These are phyloP conservation scores for Elmis aenea DNA, from an alignment of 2,888 invertebrate genomes.

Conservation along the genomic window DNA sequence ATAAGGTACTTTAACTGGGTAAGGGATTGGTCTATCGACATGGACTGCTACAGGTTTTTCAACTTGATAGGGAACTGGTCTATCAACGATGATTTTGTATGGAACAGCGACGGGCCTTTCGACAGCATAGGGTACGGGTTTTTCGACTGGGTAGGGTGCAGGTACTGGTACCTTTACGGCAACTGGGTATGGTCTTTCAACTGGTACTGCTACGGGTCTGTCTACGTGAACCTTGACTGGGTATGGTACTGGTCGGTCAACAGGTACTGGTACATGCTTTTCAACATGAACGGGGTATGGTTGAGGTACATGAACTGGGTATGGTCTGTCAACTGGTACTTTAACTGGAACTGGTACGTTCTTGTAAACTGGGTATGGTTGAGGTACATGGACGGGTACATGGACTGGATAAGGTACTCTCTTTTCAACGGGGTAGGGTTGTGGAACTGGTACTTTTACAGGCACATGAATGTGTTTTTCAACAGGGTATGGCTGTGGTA, in stretches of 20 bases:
- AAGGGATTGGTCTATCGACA: slow-evolving; percentile 29
- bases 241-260: slow-evolving; percentile 62
- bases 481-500: slow-evolving; percentile 76
- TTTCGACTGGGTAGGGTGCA: slow-evolving; percentile 66
- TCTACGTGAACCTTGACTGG: slow-evolving; percentile 58
- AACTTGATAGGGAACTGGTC: slow-evolving; percentile 65
- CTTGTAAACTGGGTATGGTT: slow-evolving; percentile 66
- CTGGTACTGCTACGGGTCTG: slow-evolving; percentile 54
- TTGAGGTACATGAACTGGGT: slow-evolving; percentile 64
- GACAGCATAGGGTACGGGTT: slow-evolving; percentile 58
- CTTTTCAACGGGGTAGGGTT: slow-evolving; percentile 74
- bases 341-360: slow-evolving; percentile 68
- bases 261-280: slow-evolving; percentile 65
- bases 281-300: slow-evolving; percentile 65
- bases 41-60: slow-evolving; percentile 55
- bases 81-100: slow-evolving; percentile 56
- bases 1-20: slow-evolving; percentile 58
- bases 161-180: slow-evolving; percentile 63
- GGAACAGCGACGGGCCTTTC: slow-evolving; percentile 50
- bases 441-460: slow-evolving; percentile 70
- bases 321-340: slow-evolving; percentile 64
- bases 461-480: slow-evolving; percentile 71
- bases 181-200: slow-evolving; percentile 60
- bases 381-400: slow-evolving; percentile 70
- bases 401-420: slow-evolving; percentile 69